phyloP scores from a whole-genome alignment of 2,888 invertebrate genomes.

The Heteromyza rotundicornis region DNA sequence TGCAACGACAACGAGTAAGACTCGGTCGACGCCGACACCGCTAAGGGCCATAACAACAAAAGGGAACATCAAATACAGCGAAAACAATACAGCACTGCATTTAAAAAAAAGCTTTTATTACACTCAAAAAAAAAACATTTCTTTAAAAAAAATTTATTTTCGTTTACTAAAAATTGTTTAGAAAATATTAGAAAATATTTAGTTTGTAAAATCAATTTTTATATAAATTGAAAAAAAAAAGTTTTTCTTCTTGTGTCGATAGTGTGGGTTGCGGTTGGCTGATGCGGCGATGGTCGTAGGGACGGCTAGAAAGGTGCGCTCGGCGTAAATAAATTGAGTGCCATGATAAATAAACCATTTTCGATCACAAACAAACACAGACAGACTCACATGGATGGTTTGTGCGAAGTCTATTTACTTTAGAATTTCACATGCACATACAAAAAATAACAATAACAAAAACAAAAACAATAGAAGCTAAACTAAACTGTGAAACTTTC shows the following conservation, averaged over 20 bases:
- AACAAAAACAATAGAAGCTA: neutral
- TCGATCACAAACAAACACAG: slow-evolving; percentile 27
- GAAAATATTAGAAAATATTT: too few species aligned
- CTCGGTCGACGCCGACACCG: slow-evolving; percentile 2
- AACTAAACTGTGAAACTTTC: slow-evolving; percentile 33
- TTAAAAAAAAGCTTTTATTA: too few species aligned
- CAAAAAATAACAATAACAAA: neutral
- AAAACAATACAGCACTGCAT: neutral
- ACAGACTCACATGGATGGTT: slow-evolving; percentile 11
- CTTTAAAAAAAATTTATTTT: too few species aligned
- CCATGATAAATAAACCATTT: slow-evolving; percentile 36
- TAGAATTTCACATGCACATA: slow-evolving; percentile 15
- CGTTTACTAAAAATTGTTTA: too few species aligned
- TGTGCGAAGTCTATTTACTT: slow-evolving; percentile 52
- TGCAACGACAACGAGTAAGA: neutral
- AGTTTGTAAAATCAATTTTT: too few species aligned
- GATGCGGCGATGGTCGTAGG: neutral
- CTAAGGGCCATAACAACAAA: slow-evolving; percentile 10
- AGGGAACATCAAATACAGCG: slow-evolving; percentile 6
- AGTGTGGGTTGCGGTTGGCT: neutral
- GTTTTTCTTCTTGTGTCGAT: neutral
- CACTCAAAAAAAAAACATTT: too few species aligned
- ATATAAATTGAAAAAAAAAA: too few species aligned
- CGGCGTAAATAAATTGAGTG: slow-evolving; percentile 51
- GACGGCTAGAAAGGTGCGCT: slow-evolving; percentile 5